phyloP scores from a whole-genome alignment of 2,113 vertebrate genomes.

The Platysteira castanea region DNA sequence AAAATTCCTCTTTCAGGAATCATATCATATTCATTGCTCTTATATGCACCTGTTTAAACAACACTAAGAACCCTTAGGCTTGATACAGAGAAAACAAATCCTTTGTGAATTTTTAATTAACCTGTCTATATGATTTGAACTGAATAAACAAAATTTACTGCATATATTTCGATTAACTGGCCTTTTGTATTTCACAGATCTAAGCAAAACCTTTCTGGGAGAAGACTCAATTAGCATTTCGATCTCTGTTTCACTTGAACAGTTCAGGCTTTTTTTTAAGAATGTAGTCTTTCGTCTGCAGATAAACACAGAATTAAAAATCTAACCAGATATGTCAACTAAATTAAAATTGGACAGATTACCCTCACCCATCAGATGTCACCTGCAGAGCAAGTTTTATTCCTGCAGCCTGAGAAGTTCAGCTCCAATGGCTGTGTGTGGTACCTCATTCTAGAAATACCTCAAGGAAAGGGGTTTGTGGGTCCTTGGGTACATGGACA shows the following conservation, averaged over 20 bases:
- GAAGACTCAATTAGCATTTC: conserved; percentile 61
- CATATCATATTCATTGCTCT: conserved; percentile 15
- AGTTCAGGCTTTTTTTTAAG: conserved; percentile 25
- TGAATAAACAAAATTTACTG: conserved; percentile 34
- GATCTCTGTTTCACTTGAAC: conserved; percentile 37
- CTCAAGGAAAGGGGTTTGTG: background rate
- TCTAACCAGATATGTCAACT: background rate
- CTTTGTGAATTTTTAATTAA: conserved; percentile 63
- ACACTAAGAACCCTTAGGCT: conserved; percentile 1
- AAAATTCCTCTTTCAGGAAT: background rate
- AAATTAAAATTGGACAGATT: conserved; percentile 41
- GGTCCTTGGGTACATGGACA: background rate
- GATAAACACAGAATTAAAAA: conserved; percentile 44
- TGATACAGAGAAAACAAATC: conserved; percentile 29
- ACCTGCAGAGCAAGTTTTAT: background rate
- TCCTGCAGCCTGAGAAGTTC: background rate
- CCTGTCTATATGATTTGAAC: conserved; percentile 37
- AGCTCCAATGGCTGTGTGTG: background rate
- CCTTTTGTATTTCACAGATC: conserved; percentile 41
- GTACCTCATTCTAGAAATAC: background rate
- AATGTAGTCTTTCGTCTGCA: conserved; percentile 21
- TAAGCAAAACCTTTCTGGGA: conserved; percentile 43
- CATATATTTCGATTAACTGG: conserved; percentile 50
- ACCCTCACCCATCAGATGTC: background rate
- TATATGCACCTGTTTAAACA: conserved; percentile 40